Evolutionary conservation across 2,113 vertebrate genomes (phyloP), one percentile per base, ranked within the genome.

Genomic region (Tachysurus fulvidraco): DNA sequence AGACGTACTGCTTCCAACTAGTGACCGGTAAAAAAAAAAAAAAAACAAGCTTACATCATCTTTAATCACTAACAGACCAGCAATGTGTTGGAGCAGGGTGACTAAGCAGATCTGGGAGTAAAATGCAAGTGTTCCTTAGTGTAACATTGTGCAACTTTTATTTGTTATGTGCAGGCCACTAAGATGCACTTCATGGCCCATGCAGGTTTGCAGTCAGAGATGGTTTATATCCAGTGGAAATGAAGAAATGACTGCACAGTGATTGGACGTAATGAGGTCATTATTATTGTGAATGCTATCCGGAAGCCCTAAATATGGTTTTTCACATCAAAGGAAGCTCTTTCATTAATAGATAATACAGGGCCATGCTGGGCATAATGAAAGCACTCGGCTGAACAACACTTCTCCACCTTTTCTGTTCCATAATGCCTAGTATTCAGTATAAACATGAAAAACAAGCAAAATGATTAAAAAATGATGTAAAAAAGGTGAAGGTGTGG

Each of bases 11-110:
- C 36, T 85, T 50, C 64, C 41, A 77, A 19, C 6, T 50, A 30
- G 60, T 60, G 69, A 60, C n/a, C 14, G 14, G 44, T 19, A 23
- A 7, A 78, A 3, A 36, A 59, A n/a, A n/a, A n/a, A 13, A 23
- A 59, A 44, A 64, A 59, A 60, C 83, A 84, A 64, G 41, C 17
- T 64, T 44, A 16, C n/a, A 36, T 85, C 73, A 78, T 77, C 73
- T 85, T 78, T 65, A 78, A 23, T 85, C 54, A 83, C 60, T 83
- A 69, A 83, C 46, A 83, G 62, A 67, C 25, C 41, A 52, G 59
- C 62, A 28, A 83, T 67, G 50, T 83, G 25, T 10, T 4, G 64
- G 30, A 23, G 25, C 28, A 65, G 5, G n/a, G 14, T 83, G n/a
- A 60, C 28, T 54, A 14, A 65, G 21, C 30, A 83, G 21, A 65